Evolutionary conservation across 2,113 vertebrate genomes (phyloP).

Genomic region (Lophochroa leadbeateri): DNA sequence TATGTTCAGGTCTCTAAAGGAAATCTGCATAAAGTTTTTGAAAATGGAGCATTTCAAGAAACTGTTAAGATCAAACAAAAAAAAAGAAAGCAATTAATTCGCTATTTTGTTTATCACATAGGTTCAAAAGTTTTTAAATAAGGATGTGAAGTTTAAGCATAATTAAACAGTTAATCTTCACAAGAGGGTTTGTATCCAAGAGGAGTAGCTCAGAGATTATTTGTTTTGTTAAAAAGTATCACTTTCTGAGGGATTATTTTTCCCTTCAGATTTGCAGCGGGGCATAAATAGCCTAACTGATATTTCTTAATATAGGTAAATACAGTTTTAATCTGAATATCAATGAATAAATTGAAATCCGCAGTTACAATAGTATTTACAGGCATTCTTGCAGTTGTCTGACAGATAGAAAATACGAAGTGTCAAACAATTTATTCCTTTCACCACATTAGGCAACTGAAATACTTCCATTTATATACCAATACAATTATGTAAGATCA

Average conservation of each 20-base stretch:
- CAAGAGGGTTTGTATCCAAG: neutral
- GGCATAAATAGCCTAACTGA: neutral
- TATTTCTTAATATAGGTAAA: conserved; percentile 38
- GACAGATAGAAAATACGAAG: neutral
- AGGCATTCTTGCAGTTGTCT: neutral
- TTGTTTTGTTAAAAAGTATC: conserved; percentile 15
- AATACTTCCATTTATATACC: neutral
- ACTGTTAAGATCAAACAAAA: neutral
- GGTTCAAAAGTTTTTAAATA: neutral
- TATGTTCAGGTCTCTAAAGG: neutral
- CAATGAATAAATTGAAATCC: conserved; percentile 15
- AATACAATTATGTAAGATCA: neutral
- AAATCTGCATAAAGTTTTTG: neutral
- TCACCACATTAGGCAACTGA: neutral
- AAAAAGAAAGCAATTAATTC: no score
- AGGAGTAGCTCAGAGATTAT: neutral
- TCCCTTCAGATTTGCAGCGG: conserved; percentile 35
- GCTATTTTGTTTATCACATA: neutral
- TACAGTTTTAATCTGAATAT: conserved; percentile 30
- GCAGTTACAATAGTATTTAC: neutral
- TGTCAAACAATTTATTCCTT: neutral
- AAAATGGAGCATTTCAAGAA: neutral
- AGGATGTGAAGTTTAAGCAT: neutral
- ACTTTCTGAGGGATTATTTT: neutral
- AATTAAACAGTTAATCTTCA: neutral